phyloP scores from a whole-genome alignment of 2,797 vertebrate genomes.

The Fundulus diaphanus region DNA sequence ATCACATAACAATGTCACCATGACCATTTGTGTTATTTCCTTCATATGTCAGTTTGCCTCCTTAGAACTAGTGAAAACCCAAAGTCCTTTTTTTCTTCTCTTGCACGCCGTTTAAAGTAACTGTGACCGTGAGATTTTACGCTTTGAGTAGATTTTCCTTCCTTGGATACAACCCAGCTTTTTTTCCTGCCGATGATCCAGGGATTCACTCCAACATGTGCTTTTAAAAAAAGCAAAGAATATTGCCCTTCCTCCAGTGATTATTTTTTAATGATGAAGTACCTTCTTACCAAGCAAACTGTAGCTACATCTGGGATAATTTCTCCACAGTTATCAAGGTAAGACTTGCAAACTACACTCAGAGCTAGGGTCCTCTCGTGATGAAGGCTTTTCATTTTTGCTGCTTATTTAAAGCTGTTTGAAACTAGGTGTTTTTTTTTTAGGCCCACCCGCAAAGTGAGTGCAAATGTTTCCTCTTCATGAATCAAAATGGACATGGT shows the following conservation, averaged over 20 bases:
- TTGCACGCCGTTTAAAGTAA: constrained; percentile 42
- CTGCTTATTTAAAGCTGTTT: constrained; percentile 60
- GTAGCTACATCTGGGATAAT: constrained; percentile 65
- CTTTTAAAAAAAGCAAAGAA: constrained; percentile 23
- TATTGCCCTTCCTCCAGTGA: constrained; percentile 34
- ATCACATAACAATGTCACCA: constrained; percentile 60
- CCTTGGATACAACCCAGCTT: constrained; percentile 39
- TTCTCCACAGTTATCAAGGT: constrained; percentile 57
- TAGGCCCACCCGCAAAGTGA: constrained; percentile 72
- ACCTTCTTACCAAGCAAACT: constrained; percentile 48
- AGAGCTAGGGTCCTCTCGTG: constrained; percentile 68
- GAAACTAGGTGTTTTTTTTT: constrained; percentile 58
- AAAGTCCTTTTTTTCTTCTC: constrained; percentile 28
- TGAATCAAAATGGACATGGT: constrained; percentile 74
- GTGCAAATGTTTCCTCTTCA: constrained; percentile 76
- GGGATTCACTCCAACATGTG: constrained; percentile 47
- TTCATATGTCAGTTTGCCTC: constrained; percentile 63
- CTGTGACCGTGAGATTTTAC: constrained; percentile 31
- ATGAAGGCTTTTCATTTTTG: constrained; percentile 60
- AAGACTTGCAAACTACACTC: constrained; percentile 59
- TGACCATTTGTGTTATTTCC: constrained; percentile 76
- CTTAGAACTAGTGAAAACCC: constrained; percentile 39
- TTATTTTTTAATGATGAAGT: constrained; percentile 51
- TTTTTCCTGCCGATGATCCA: constrained; percentile 25
- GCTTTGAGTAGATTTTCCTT: constrained; percentile 19